These are phyloP conservation scores for Cyaniris semiargus DNA, from an alignment of 2,888 invertebrate species.

Conservation along the genomic window DNA sequence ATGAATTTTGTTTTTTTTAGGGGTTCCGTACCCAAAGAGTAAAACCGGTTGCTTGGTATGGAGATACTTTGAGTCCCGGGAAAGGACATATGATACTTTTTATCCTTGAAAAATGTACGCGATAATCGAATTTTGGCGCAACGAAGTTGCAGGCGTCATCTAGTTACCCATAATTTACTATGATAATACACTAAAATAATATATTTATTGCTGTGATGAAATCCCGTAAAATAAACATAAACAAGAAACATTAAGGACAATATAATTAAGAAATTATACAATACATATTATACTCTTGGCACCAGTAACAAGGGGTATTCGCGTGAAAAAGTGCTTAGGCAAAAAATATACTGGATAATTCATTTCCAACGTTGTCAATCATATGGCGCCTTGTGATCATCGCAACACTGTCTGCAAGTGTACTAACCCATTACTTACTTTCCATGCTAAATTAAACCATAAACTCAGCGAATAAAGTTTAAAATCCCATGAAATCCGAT, in stretches of 20 bases:
- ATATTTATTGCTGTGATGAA: not conserved
- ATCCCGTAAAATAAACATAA: not conserved
- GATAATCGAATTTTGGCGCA: no score
- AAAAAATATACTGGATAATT: conserved; percentile 14
- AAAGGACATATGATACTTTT: no score
- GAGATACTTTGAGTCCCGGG: no score
- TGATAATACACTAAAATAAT: not conserved
- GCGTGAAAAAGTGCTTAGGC: not conserved
- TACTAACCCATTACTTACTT: not conserved
- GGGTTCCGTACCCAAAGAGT: no score
- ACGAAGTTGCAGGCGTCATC: no score
- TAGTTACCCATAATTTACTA: not conserved
- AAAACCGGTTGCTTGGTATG: no score
- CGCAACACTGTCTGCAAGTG: not conserved
- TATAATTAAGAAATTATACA: conserved; percentile 7
- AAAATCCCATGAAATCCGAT: not conserved
- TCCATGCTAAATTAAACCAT: not conserved
- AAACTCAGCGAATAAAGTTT: not conserved
- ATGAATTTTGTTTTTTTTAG: no score
- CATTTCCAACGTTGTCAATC: conserved; percentile 14
- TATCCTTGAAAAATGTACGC: no score
- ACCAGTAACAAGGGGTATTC: not conserved
- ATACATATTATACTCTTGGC: not conserved
- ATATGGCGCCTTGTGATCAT: conserved; percentile 18
- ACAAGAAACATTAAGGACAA: not conserved